Evolutionary conservation across 2,888 invertebrate species (phyloP).

Genomic region (Crocallis elinguaria): DNA sequence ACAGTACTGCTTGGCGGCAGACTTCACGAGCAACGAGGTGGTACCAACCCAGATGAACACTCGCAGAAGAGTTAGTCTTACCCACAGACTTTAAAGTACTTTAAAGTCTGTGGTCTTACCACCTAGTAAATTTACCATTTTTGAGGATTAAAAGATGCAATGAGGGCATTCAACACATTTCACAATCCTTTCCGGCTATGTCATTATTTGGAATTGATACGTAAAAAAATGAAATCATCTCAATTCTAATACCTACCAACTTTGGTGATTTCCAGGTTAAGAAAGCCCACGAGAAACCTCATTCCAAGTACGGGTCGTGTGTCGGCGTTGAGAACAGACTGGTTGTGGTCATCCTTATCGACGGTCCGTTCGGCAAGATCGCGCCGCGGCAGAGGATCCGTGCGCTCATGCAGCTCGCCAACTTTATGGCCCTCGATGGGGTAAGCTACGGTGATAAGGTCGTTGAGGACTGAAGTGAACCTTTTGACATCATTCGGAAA

Average conservation of each 20-base stretch:
- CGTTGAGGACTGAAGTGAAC: not conserved
- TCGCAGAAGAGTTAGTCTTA: no score
- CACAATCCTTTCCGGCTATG: no score
- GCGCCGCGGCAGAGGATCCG: constrained; percentile 87
- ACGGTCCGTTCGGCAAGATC: constrained; percentile 87
- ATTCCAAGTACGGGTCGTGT: constrained; percentile 76
- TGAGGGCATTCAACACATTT: no score
- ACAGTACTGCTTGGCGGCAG: no score
- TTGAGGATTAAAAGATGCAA: no score
- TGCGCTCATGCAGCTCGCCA: constrained; percentile 89
- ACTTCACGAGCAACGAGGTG: no score
- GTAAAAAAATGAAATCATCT: no score
- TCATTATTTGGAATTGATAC: no score
- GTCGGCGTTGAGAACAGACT: constrained; percentile 70
- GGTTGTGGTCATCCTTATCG: constrained; percentile 87
- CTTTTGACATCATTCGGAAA: not conserved
- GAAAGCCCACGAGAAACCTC: constrained; percentile 71
- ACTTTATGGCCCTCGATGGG: constrained; percentile 87
- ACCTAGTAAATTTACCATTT: no score
- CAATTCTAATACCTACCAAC: not conserved
- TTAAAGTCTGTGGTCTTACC: no score
- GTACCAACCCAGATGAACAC: no score
- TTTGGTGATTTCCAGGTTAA: constrained; percentile 70
- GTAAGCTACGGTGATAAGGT: constrained; percentile 67
- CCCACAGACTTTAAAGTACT: no score